These are phyloP conservation scores for Gorsachius magnificus DNA, from an alignment of 2,797 vertebrate species.

Conservation along the genomic window DNA sequence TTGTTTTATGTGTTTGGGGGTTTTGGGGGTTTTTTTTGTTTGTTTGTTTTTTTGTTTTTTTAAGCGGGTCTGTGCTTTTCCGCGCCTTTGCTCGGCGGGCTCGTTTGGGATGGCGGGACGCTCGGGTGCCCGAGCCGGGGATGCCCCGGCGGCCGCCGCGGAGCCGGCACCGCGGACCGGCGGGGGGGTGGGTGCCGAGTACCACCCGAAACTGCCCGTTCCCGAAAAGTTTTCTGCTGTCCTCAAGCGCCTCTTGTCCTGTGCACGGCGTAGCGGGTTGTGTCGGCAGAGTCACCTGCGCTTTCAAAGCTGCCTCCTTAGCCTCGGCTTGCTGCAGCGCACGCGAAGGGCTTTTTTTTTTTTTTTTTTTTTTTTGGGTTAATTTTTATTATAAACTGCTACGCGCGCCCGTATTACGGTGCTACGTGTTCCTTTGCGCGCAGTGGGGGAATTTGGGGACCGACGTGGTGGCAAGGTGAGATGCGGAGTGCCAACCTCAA, in stretches of 20 bases:
- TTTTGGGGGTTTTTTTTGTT: no score
- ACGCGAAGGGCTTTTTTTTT: no score
- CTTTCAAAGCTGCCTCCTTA: neutral
- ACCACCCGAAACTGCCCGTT: neutral
- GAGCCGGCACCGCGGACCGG: neutral
- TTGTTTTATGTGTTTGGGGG: no score
- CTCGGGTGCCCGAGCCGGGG: neutral
- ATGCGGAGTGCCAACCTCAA: neutral
- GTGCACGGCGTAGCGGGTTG: neutral
- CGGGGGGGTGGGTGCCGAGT: neutral
- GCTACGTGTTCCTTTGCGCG: neutral
- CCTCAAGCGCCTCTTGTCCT: neutral
- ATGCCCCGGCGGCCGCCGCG: neutral
- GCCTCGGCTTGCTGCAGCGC: neutral
- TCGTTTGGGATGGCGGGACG: neutral
- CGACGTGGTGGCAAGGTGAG: neutral
- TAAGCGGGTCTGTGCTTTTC: neutral
- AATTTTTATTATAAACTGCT: neutral
- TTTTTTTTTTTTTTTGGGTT: no score
- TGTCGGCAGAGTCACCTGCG: neutral
- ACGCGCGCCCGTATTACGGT: accelerated
- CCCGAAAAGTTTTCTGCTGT: neutral
- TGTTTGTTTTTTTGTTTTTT: no score
- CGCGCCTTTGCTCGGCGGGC: neutral
- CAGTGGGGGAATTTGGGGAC: neutral